A percentile compares a stretch with the other conserved stretches of the same genome.
Conservation (phyloP, 2,113 vertebrate species). For the Steatornis caripensis region DNA sequence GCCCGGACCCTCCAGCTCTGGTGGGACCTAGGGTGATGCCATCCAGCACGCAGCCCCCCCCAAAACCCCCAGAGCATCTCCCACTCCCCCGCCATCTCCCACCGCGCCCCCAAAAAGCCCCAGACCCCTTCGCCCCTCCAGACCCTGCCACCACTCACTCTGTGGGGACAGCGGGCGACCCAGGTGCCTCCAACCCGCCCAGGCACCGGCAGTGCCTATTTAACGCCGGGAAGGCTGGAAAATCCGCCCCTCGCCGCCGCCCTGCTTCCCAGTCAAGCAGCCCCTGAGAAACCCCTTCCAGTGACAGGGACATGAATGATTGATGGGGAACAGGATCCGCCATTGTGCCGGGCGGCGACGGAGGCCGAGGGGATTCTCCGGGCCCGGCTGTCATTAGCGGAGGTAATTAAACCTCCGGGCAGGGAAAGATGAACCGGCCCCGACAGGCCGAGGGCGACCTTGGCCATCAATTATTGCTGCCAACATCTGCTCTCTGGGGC, state of each 20-base stretch:
- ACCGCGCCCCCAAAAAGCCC: background rate
- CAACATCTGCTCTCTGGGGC: background rate
- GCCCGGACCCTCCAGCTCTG: accelerated
- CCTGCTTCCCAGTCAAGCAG: background rate
- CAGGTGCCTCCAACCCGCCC: background rate
- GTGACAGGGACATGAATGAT: background rate
- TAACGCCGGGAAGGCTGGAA: accelerated
- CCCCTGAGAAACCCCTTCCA: background rate
- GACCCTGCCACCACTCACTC: background rate
- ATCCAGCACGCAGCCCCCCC: background rate
- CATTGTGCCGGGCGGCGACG: background rate
- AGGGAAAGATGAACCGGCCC: background rate
- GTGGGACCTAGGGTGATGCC: accelerated
- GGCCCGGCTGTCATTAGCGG: background rate
- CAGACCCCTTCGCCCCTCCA: background rate
- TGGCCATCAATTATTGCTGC: background rate
- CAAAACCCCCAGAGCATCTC: background rate
- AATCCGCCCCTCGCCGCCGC: background rate
- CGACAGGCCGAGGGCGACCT: background rate
- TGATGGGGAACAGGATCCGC: slow-evolving; percentile 49
- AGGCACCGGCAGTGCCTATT: background rate
- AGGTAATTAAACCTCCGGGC: background rate
- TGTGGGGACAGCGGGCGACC: accelerated
- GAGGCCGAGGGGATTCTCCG: background rate
- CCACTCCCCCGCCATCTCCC: no score